These are phyloP conservation scores for Drosophila paranaensis DNA, from an alignment of 2,888 invertebrate species.

Conservation along the genomic window DNA sequence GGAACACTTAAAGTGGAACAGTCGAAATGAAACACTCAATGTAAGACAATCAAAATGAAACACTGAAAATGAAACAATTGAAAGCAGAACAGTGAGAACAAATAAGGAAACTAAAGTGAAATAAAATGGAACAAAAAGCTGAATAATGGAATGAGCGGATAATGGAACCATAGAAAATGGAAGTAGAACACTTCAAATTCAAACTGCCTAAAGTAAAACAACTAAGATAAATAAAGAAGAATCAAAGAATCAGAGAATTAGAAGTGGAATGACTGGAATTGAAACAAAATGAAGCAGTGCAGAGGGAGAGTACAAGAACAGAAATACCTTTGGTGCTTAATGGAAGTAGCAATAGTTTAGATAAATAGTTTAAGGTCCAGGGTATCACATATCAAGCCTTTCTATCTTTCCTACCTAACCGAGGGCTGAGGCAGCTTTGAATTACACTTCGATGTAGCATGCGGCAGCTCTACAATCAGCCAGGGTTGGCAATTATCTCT, in stretches of 20 bases:
- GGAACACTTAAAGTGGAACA: background rate
- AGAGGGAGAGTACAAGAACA: background rate
- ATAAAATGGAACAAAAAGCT: background rate
- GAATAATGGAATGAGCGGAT: no score
- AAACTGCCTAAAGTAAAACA: background rate
- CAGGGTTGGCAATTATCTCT: slow-evolving; percentile 29
- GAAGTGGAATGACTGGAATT: background rate
- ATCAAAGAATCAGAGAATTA: no score
- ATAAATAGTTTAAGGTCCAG: slow-evolving; percentile 15
- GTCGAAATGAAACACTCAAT: background rate
- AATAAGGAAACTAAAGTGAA: background rate
- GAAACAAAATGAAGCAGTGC: background rate
- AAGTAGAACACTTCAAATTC: background rate
- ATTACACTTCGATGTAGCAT: slow-evolving; percentile 61
- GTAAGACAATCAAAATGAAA: background rate
- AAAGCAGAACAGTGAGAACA: background rate
- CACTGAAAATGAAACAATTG: background rate
- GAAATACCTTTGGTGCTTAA: no score
- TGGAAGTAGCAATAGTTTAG: no score
- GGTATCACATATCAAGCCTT: slow-evolving; percentile 60
- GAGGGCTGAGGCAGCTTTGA: slow-evolving; percentile 33
- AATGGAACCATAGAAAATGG: no score
- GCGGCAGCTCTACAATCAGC: slow-evolving; percentile 12
- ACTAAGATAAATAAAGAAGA: no score
- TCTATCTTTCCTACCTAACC: slow-evolving; percentile 18